phyloP scores from a whole-genome alignment of 1,140 invertebrate genomes.

The Ganaspis sp. region DNA sequence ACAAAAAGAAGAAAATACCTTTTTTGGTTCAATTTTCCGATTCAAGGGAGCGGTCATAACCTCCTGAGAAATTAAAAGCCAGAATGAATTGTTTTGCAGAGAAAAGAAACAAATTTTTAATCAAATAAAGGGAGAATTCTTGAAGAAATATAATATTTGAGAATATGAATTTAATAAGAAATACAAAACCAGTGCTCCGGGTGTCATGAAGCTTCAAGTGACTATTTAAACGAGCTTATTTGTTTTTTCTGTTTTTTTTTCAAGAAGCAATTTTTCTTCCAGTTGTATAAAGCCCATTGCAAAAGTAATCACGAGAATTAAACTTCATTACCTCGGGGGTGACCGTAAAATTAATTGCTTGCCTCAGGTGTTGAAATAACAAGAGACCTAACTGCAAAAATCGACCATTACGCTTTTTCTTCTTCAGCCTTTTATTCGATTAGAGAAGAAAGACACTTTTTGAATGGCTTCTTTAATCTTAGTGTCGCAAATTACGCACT shows the following conservation, averaged over 20 bases:
- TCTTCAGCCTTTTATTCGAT: background rate
- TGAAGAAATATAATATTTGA: too few relatives aligned
- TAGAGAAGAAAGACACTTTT: background rate
- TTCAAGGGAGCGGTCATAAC: too few relatives aligned
- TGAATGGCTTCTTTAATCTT: background rate
- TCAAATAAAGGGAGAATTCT: too few relatives aligned
- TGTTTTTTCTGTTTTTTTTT: background rate
- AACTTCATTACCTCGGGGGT: conserved; percentile 21
- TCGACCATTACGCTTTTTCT: background rate
- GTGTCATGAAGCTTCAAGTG: too few relatives aligned
- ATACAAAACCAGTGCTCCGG: too few relatives aligned
- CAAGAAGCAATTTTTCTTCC: background rate
- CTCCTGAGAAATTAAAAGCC: too few relatives aligned
- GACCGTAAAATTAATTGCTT: conserved; percentile 8
- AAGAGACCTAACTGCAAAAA: conserved; percentile 8
- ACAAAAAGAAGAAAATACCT: too few relatives aligned
- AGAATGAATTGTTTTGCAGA: too few relatives aligned
- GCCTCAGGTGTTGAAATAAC: conserved; percentile 21
- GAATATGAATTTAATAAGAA: too few relatives aligned
- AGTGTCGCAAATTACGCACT: too few relatives aligned
- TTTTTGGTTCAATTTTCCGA: too few relatives aligned
- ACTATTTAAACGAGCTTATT: background rate
- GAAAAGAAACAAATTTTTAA: too few relatives aligned
- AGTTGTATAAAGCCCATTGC: background rate
- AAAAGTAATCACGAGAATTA: conserved; percentile 12